Evolutionary conservation across 2,888 invertebrate species (phyloP), one percentile per base, ranked within the genome.

Genomic region (Drosophila stalkeri): DNA sequence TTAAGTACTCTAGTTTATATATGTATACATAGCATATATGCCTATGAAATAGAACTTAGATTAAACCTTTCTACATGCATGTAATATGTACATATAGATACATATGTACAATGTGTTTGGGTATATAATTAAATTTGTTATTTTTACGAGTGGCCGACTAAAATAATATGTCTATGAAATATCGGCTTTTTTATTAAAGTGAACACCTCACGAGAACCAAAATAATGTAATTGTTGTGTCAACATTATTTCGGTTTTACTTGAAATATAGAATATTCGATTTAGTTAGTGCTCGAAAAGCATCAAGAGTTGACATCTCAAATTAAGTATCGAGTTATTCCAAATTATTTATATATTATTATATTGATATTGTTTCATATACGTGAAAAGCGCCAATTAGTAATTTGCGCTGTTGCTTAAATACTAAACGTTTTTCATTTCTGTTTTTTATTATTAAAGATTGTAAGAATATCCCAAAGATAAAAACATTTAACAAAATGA

Each of bases 401-500:
- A 49, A 2, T 4, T 27, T 31, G 2, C 7, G 7, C 7, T 12
- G 33, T 33, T 12, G 31, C 14, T 33, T 51, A 14, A 51, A 12
- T 33, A 33, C 14, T 51, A 5, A 49, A 18, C 20, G 18, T 6
- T 20, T 3, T 54, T 20, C 18, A 16, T 20, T 23, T 16, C 8
- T 37, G 0, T 11, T 37, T 39, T n/a, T 5, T 9, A 23, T 37
- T 6, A 14, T 14, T 35, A 35, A 9, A 27, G 27, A 0, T 27
- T 27, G 35, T 9, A 23, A 23, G 8, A 11, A 39, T 55, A n/a
- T 12, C 16, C 6, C 12, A n/a, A 23, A 16, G 9, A 27, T n/a
- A 54, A 54, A 23, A 39, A 39, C 2, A 33, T 14, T 9, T 9
- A 6, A 2, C 31, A 43, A 14, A 31, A 93, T 93, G 93, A 92